Percentiles rank a stretch among this genome's conserved stretches.
Conservation (phyloP, 2,797 vertebrate species). For the Anguilla megastoma region DNA sequence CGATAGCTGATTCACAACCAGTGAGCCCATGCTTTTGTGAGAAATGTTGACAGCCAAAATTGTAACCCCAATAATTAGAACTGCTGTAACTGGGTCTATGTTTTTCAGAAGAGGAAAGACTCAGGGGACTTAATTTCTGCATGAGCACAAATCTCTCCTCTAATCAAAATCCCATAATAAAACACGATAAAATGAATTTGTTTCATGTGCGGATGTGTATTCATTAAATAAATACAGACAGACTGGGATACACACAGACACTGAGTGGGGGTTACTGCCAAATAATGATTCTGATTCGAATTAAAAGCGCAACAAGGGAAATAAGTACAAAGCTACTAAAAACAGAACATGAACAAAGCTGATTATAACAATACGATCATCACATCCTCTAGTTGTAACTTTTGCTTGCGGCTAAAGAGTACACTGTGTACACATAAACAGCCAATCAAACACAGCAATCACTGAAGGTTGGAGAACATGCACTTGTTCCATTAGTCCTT, state of each 20-base stretch:
- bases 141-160: slow-evolving; percentile 39
- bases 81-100: slow-evolving; percentile 6
- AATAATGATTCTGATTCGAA: slow-evolving; percentile 49
- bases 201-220: slow-evolving; percentile 46
- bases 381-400: not conserved
- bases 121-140: slow-evolving; percentile 29
- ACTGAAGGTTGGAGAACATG: not conserved
- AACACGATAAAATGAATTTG: slow-evolving; percentile 44
- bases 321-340: slow-evolving; percentile 47
- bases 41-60: not conserved
- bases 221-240: slow-evolving; percentile 52
- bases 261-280: slow-evolving; percentile 37
- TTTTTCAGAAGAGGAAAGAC: not conserved
- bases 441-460: not conserved
- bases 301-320: slow-evolving; percentile 43
- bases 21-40: not conserved
- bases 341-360: slow-evolving; percentile 47
- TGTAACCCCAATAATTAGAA: slow-evolving; percentile 14
- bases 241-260: slow-evolving; percentile 30
- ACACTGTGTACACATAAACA: not conserved
- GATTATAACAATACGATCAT: slow-evolving; percentile 33
- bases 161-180: slow-evolving; percentile 38
- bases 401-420: not conserved
- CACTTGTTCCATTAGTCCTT: not conserved
- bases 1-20: not conserved